These are phyloP conservation scores for Lobophora halterata DNA, from an alignment of 2,888 invertebrate genomes.

Conservation along the genomic window DNA sequence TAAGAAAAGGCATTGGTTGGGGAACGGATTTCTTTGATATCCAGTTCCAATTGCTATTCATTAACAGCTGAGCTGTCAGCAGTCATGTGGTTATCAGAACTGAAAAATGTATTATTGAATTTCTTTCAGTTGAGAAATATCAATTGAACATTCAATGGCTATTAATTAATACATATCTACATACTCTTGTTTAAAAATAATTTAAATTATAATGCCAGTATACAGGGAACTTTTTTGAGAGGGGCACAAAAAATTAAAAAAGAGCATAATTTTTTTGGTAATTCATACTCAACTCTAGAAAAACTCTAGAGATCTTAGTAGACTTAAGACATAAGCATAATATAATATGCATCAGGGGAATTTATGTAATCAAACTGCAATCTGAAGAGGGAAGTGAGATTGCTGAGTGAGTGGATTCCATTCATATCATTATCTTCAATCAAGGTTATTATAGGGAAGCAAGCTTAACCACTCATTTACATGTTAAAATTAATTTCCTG, in stretches of 20 bases:
- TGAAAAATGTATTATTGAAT: slow-evolving; percentile 1
- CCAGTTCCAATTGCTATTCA: slow-evolving; percentile 3
- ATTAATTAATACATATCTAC: no score
- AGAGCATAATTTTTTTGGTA: no score
- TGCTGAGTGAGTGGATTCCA: slow-evolving; percentile 6
- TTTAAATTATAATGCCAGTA: no score
- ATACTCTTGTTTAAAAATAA: no score
- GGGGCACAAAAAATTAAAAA: no score
- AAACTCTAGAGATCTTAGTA: no score
- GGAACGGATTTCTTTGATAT: no score
- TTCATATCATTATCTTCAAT: slow-evolving; percentile 17
- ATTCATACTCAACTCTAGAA: no score
- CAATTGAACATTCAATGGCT: background rate
- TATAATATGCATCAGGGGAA: no score
- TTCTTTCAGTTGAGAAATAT: background rate
- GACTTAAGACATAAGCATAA: no score
- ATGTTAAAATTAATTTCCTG: slow-evolving; percentile 28
- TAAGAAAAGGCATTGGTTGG: no score
- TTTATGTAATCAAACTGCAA: slow-evolving; percentile 3
- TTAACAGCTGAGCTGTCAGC: background rate
- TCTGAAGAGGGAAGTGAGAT: slow-evolving; percentile 7
- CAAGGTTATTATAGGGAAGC: slow-evolving; percentile 25
- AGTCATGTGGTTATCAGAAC: slow-evolving; percentile 6
- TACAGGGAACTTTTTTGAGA: no score
- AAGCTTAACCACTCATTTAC: slow-evolving; percentile 10